Percentiles rank a stretch among this genome's conserved stretches.
These are phyloP conservation scores for Gulo gulo DNA, from an alignment of 2,113 vertebrate genomes.

Conservation along the genomic window DNA sequence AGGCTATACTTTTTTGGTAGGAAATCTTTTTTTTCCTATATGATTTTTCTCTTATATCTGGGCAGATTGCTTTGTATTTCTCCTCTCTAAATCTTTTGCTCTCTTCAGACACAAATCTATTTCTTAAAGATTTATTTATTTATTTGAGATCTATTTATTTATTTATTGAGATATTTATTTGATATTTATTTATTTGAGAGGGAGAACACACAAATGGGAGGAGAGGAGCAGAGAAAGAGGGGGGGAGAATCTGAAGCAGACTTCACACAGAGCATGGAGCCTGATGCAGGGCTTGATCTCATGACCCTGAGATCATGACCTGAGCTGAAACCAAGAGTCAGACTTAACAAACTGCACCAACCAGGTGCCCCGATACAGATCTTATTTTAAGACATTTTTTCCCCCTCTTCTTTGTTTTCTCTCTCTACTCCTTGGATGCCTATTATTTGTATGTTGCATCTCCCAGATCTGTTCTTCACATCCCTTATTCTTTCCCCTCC, in stretches of 20 bases:
- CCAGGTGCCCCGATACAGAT: background rate
- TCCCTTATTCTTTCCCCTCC: background rate
- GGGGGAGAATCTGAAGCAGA: background rate
- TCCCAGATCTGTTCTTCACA: background rate
- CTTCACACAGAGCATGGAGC: background rate
- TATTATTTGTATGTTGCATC: background rate
- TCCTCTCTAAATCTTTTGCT: background rate
- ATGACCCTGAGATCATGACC: background rate
- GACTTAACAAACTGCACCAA: background rate
- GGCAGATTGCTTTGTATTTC: background rate
- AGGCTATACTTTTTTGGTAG: background rate
- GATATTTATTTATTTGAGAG: background rate
- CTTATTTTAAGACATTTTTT: background rate
- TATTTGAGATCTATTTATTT: background rate
- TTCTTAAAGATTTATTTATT: background rate
- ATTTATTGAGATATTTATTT: background rate
- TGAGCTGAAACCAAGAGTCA: background rate
- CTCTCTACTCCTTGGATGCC: background rate
- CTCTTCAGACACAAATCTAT: background rate
- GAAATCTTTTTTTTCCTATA: background rate
- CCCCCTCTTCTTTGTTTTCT: background rate
- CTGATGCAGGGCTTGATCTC: background rate
- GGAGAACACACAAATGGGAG: background rate
- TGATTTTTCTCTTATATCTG: background rate
- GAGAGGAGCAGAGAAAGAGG: background rate